Conservation (phyloP, 2,888 invertebrate genomes). For the Drosophila algonquin region DNA sequence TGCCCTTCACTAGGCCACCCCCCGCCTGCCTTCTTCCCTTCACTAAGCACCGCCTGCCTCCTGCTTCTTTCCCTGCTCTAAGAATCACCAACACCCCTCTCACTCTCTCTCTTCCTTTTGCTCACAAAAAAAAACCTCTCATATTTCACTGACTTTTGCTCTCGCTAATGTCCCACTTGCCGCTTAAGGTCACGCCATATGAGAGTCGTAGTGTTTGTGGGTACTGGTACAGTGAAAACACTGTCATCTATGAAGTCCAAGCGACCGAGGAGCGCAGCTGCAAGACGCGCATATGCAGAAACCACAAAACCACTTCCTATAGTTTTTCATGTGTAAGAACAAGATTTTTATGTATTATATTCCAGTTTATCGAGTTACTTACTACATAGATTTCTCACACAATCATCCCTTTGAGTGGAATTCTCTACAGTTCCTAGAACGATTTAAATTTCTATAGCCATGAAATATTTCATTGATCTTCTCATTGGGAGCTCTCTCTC, state of each 20-base stretch:
- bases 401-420: no score
- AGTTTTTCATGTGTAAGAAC: no score
- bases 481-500: no score
- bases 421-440: no score
- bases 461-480: no score
- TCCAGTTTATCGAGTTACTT: not conserved
- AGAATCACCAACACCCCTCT: not conserved
- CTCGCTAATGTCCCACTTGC: slow-evolving; percentile 71
- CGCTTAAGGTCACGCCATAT: slow-evolving; percentile 53
- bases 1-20: not conserved
- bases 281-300: no score
- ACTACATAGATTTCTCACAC: no score
- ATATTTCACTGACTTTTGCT: slow-evolving; percentile 66
- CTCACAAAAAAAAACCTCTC: slow-evolving; percentile 49
- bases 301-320: no score
- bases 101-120: not conserved
- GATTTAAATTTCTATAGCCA: no score
- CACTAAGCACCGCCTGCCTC: not conserved
- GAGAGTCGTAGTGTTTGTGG: slow-evolving; percentile 18
- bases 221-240: slow-evolving; percentile 8
- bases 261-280: no score
- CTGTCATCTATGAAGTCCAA: no score
- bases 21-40: not conserved
- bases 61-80: no score
- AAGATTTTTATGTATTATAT: not conserved